phyloP scores from a whole-genome alignment of 2,888 invertebrate genomes.

The Eremobia ochroleuca region DNA sequence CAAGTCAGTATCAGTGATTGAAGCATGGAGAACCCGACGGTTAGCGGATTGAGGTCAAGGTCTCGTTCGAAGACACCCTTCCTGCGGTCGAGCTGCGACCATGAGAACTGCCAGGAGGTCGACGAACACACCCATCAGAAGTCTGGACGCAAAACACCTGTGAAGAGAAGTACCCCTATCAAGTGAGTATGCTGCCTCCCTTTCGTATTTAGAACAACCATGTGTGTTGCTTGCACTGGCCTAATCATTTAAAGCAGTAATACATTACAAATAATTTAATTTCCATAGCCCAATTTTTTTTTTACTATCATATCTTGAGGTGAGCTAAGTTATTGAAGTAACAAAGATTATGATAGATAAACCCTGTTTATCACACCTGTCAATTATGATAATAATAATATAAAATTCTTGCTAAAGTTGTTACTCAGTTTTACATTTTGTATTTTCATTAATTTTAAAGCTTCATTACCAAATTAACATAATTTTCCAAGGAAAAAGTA shows the following conservation, averaged over 20 bases:
- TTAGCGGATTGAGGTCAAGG: slow-evolving; percentile 92
- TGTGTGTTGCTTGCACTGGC: not conserved
- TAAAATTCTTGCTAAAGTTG: not conserved
- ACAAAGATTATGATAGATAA: slow-evolving; percentile 45
- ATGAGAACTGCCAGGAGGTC: slow-evolving; percentile 89
- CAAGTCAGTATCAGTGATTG: slow-evolving; percentile 57
- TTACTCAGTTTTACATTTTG: not conserved
- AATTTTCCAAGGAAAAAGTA: not conserved
- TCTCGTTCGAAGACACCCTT: slow-evolving; percentile 94
- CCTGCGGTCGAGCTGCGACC: slow-evolving; percentile 91
- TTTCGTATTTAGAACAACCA: not conserved
- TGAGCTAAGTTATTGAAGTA: slow-evolving; percentile 9
- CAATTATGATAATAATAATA: slow-evolving; percentile 23
- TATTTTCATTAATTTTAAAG: not conserved
- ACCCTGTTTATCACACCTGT: slow-evolving; percentile 28
- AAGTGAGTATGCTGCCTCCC: slow-evolving; percentile 82
- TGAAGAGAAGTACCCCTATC: slow-evolving; percentile 87
- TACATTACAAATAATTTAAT: not conserved
- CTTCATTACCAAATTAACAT: slow-evolving; percentile 17
- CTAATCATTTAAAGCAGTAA: not conserved
- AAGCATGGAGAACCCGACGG: slow-evolving; percentile 85
- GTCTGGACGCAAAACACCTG: slow-evolving; percentile 88
- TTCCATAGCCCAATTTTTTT: not conserved
- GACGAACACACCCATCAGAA: slow-evolving; percentile 89
- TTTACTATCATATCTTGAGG: slow-evolving; percentile 1